Evolutionary conservation across 2,113 vertebrate species (phyloP), one percentile per base, ranked within the genome.

Genomic region (Oostethus manadensis): DNA sequence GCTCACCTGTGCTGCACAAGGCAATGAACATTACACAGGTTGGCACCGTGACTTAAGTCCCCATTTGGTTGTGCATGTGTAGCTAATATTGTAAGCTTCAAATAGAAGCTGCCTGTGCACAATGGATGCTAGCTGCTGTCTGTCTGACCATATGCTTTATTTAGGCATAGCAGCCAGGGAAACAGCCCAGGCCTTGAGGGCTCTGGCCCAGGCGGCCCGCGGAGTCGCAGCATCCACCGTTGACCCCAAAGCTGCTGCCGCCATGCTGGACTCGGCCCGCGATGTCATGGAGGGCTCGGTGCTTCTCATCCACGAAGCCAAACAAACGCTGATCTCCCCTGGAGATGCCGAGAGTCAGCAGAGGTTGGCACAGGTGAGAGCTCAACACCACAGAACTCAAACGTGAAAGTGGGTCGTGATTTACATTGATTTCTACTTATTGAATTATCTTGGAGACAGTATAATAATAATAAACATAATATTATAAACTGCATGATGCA

Each of bases 1-100:
- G 56, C 89, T 99, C 60, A 99, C 97, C 33, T 98, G 96, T 68
- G 96, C 97, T 20, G 95, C 97, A 14, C 97, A 99, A 84, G 96
- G 97, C 79, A 98, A 98, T 0, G 94, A 99, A 68, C 95, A 98
- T 67, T 99, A 98, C 82, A 99, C 97, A 86, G 97, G 97, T 99
- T 81, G 58, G 87, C 58, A 18, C 21, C 51, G 48, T 33, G 6
- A 48, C 38, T 21, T n/a, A 29, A 51, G 13, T 56, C 6, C 15
- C 2, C n/a, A 26, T 51, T 51, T 50, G 22, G 13, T 5, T 8
- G 29, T 33, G 7, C 29, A 33, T 3, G 7, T 42, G 38, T 42
- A 3, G 11, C 10, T 42, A 13, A 13, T 42, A 14, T 13, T 13
- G 1, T 14, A 14, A 42, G 38, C 38, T 42, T 11, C 38, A 42